Evolutionary conservation across 2,113 vertebrate genomes (phyloP).

Genomic region (Coptodon bakossiorum): DNA sequence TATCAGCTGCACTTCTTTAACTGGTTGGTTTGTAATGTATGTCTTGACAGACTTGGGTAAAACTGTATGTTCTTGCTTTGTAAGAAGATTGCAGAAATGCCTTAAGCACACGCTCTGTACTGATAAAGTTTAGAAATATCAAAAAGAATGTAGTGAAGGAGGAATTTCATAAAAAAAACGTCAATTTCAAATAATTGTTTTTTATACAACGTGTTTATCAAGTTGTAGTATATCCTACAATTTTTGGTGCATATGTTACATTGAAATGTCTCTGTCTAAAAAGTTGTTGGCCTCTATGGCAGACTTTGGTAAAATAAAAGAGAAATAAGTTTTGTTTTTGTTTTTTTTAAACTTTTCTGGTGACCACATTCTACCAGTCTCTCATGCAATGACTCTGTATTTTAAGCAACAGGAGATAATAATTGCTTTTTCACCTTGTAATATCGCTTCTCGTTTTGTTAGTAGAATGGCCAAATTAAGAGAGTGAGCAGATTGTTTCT

Average conservation of each 20-base stretch:
- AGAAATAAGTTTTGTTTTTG: neutral
- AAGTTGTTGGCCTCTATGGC: neutral
- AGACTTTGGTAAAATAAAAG: neutral
- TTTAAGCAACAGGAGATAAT: neutral
- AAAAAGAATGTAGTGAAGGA: neutral
- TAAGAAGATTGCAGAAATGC: neutral
- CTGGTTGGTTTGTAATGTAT: neutral
- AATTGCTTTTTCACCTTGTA: neutral
- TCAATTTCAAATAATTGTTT: neutral
- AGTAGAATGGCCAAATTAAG: neutral
- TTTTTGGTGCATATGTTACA: neutral
- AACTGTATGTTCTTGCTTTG: neutral
- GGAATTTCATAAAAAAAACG: neutral
- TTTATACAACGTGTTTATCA: neutral
- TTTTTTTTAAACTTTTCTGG: fast-evolving
- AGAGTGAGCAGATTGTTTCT: neutral
- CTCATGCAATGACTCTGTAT: neutral
- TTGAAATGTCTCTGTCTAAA: neutral
- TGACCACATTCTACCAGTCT: neutral
- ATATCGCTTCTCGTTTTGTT: neutral
- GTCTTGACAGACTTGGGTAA: neutral
- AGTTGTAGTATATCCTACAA: neutral
- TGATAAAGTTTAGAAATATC: neutral
- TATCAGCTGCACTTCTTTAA: neutral
- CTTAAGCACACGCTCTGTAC: neutral